Base-by-base conservation (phyloP, 1,140 invertebrate species). In the Sesamia nonagrioides region DNA sequence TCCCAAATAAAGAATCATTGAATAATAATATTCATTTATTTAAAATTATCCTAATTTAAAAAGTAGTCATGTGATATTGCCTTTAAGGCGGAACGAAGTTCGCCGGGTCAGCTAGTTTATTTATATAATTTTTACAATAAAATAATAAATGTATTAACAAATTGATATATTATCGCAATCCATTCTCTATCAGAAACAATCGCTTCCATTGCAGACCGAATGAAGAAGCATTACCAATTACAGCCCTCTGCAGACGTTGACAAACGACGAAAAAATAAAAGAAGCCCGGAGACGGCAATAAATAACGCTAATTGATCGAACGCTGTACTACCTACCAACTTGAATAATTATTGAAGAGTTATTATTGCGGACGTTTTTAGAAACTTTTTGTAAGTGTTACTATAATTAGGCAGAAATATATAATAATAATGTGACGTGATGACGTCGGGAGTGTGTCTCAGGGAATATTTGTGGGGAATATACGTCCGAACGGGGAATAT, bases 211-310 rank as follows among this genome's bases (percentile, higher is more conserved):
- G 42, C 42, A 11, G 42, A 48, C 33, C 21, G 42, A 69, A 69
- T 58, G 54, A 33, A 58, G 21, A 6, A n/a, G 40, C 66, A 69
- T 48, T 13, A 13, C 9, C 40, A 69, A 69, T 69, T 69, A 48
- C 66, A 21, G 21, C 21, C 45, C 13, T n/a, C 35, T 35, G 15
- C 2, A 35, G 74, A 66, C 74, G 21, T 40, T 77, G 74, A 77
- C 48, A 77, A 66, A 77, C 61, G 74, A 77, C 35, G 15, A 1
- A 60, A 68, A 77, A 76, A 76, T 76, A 76, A 76, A 69, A 48
- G 68, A 76, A 52, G 54, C n/a, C 37, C n/a, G 33, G 42, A 48
- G 40, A 69, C 40, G 42, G 7, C 66, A 50, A 69, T 69, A 69
- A 50, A 69, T 69, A n/a, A 9, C 15, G 15, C 66, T 48, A 69